Base-by-base conservation (phyloP, 2,113 vertebrate species). In the Passer montanus region DNA sequence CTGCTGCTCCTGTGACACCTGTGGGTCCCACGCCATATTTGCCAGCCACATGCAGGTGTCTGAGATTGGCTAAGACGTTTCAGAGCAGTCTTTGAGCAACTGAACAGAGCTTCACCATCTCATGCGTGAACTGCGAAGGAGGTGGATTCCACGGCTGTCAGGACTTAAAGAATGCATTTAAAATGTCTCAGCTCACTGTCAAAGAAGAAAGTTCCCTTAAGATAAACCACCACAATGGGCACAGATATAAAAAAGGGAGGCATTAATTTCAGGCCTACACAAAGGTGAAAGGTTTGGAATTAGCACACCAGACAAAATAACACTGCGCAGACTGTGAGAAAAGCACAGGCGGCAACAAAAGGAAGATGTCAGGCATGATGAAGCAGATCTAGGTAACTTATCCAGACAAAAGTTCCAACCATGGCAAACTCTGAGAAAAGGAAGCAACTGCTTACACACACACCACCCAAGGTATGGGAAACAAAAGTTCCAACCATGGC, bases 311-410 rank as follows among this genome's bases (percentile, higher is more conserved):
- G 28, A 23, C 7, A 37, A 52, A 68, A 39, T 10, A 46, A 23
- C 8, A 28, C 46, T 20, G 15, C 39, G 56, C 23, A 28, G 23
- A 23, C 55, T 9, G 15, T 33, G 47, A 52, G 39, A 23, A 53
- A 53, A 62, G 33, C 3, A 1, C 47, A 16, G 22, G 28, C 0
- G 0, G 23, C 28, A 69, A 62, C 39, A 15, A 62, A 37, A 69
- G 39, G 46, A 39, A 52, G 18, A 46, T 13, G 33, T 14, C 33
- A 77, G 33, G 39, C 33, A 27, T 53, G 46, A 28, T 23, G 33
- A 77, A 37, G 33, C 33, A 39, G 15, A 46, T 46, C 33, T 28
- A n/a, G 15, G 33, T 46, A 77, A 69, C 46, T 53, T 39, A n/a
- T 3, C 23, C 47, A 69, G 46, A 46, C 13, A 46, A 59, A 78